A percentile compares a stretch with the other conserved stretches of the same genome.
Evolutionary conservation across 2,888 invertebrate species (phyloP).

Genomic region (Labia minor): DNA sequence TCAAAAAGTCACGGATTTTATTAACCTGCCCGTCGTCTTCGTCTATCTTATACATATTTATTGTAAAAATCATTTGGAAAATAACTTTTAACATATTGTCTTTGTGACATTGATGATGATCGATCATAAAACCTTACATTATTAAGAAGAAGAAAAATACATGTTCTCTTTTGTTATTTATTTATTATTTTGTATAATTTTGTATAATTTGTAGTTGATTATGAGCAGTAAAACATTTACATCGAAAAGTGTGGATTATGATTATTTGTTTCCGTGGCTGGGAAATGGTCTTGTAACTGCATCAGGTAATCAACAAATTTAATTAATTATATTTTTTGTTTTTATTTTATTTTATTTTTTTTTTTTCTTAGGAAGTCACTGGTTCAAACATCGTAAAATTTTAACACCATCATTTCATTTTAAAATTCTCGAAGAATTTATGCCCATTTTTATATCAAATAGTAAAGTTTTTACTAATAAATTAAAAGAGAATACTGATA

Average conservation of each 20-base stretch:
- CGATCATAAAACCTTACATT: too few relatives aligned
- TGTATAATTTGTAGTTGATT: too few relatives aligned
- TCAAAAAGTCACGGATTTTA: too few relatives aligned
- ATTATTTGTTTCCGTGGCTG: slow-evolving; percentile 21
- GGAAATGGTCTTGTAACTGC: slow-evolving; percentile 22
- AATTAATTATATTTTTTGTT: background rate
- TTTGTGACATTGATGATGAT: too few relatives aligned
- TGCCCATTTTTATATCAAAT: slow-evolving; percentile 19
- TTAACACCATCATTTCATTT: slow-evolving; percentile 24
- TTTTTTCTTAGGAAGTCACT: slow-evolving; percentile 18
- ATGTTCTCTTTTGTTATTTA: too few relatives aligned
- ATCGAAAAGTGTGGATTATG: slow-evolving; percentile 20
- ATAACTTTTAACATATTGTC: too few relatives aligned
- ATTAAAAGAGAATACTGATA: background rate
- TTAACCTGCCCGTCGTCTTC: too few relatives aligned
- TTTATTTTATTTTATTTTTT: background rate
- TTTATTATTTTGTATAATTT: too few relatives aligned
- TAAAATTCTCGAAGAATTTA: slow-evolving; percentile 21
- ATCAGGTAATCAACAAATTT: slow-evolving; percentile 15
- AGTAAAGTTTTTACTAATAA: slow-evolving; percentile 17
- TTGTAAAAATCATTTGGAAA: too few relatives aligned
- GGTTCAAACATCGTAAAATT: slow-evolving; percentile 22
- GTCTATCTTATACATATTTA: too few relatives aligned
- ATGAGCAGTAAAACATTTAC: slow-evolving; percentile 17
- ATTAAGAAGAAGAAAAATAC: too few relatives aligned